phyloP scores from a whole-genome alignment of 2,113 vertebrate genomes.

The Hystrix cristata region DNA sequence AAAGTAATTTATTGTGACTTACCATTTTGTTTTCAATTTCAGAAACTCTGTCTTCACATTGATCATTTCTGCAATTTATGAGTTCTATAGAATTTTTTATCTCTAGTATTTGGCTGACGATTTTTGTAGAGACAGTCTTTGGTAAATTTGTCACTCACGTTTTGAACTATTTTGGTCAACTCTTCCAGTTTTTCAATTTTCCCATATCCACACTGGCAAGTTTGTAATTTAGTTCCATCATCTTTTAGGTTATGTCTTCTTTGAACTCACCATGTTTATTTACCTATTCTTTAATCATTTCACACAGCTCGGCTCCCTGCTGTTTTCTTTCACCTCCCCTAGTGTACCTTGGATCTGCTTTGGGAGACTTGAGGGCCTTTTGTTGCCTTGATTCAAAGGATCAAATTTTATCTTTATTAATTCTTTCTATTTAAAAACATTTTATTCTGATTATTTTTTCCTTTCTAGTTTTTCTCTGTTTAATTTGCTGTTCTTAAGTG shows the following conservation, averaged over 20 bases:
- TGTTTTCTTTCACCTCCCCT: neutral
- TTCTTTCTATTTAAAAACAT: neutral
- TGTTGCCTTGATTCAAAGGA: neutral
- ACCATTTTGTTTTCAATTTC: neutral
- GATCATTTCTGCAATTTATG: neutral
- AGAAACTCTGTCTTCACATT: neutral
- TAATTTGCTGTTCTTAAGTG: neutral
- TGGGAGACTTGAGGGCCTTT: neutral
- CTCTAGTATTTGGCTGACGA: neutral
- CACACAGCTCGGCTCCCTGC: neutral
- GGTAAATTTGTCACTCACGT: neutral
- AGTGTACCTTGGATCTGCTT: neutral
- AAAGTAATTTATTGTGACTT: neutral
- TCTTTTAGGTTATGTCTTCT: neutral
- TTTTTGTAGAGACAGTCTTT: neutral
- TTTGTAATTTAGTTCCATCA: neutral
- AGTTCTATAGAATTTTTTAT: neutral
- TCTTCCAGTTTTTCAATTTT: neutral
- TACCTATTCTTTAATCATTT: neutral
- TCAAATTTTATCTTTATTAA: neutral
- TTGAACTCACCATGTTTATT: neutral
- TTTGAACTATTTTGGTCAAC: neutral
- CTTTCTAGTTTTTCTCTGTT: conserved; percentile 1
- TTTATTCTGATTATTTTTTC: neutral
- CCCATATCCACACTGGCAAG: neutral